These are phyloP conservation scores for Coregonus suidteri DNA, from an alignment of 2,797 vertebrate species.

Conservation along the genomic window DNA sequence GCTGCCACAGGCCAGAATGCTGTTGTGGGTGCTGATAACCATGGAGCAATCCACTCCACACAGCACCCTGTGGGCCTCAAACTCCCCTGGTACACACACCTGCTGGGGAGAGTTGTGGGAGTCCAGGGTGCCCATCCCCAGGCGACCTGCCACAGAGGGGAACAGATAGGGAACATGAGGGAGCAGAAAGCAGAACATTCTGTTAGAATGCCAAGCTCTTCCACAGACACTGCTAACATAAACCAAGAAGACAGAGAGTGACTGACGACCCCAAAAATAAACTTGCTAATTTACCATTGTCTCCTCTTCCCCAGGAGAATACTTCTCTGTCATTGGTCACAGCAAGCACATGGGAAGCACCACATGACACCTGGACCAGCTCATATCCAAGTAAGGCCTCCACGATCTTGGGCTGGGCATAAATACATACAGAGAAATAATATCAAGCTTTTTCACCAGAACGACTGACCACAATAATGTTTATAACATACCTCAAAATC, in stretches of 20 bases:
- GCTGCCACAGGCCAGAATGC: conserved; percentile 90
- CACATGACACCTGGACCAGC: conserved; percentile 94
- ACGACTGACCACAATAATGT: neutral
- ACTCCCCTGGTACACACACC: conserved; percentile 82
- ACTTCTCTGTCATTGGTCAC: conserved; percentile 96
- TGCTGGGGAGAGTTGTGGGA: conserved; percentile 90
- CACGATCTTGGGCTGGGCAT: conserved; percentile 92
- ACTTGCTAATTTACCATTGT: conserved; percentile 82
- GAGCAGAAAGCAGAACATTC: conserved; percentile 22
- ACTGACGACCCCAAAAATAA: conserved; percentile 24
- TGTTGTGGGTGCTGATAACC: conserved; percentile 86
- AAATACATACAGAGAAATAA: conserved; percentile 20
- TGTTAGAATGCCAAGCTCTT: conserved; percentile 10
- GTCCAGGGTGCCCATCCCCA: conserved; percentile 89
- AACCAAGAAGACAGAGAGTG: neutral
- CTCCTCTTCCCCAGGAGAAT: conserved; percentile 96
- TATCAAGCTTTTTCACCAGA: neutral
- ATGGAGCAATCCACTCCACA: conserved; percentile 97
- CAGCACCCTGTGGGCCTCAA: conserved; percentile 87
- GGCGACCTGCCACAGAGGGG: conserved; percentile 79
- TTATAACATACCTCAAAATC: neutral
- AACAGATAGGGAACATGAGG: conserved; percentile 3
- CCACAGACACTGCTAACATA: conserved; percentile 7
- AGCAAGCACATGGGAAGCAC: conserved; percentile 91
- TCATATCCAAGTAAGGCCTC: conserved; percentile 99